A percentile compares a stretch with the other conserved stretches of the same genome.
These are phyloP conservation scores for Hippocampus zosterae DNA, from an alignment of 2,113 vertebrate species.

Conservation along the genomic window DNA sequence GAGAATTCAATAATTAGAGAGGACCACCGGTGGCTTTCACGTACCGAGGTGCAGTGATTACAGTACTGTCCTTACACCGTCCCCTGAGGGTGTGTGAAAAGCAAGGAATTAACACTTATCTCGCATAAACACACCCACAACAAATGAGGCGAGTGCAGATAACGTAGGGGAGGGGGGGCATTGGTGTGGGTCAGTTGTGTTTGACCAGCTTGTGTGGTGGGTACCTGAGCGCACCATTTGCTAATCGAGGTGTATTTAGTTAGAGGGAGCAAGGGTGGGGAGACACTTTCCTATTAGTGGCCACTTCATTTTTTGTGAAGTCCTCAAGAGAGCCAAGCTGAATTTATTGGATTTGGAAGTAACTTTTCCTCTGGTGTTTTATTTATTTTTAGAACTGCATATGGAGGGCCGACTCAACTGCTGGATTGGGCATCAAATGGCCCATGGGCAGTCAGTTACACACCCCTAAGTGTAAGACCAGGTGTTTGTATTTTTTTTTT, in stretches of 20 bases:
- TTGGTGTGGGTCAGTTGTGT: background rate
- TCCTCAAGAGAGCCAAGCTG: background rate
- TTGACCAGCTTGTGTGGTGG: conserved; percentile 10
- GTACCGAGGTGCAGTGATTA: conserved; percentile 60
- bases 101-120: conserved; percentile 52
- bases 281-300: background rate
- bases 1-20: conserved; percentile 61
- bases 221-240: conserved; percentile 18
- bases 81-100: conserved; percentile 54
- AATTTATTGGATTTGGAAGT: background rate
- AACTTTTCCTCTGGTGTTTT: background rate
- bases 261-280: background rate
- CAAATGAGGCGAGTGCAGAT: conserved; percentile 6
- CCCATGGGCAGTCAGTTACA: background rate
- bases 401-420: background rate
- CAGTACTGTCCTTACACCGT: conserved; percentile 60
- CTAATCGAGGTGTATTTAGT: conserved; percentile 10
- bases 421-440: background rate
- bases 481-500: background rate
- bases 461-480: background rate
- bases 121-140: conserved; percentile 22
- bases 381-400: background rate
- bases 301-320: background rate
- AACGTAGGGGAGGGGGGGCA: background rate
- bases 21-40: conserved; percentile 60